Evolutionary conservation across 2,113 vertebrate genomes (phyloP).

Genomic region (Pampusana beccarii): DNA sequence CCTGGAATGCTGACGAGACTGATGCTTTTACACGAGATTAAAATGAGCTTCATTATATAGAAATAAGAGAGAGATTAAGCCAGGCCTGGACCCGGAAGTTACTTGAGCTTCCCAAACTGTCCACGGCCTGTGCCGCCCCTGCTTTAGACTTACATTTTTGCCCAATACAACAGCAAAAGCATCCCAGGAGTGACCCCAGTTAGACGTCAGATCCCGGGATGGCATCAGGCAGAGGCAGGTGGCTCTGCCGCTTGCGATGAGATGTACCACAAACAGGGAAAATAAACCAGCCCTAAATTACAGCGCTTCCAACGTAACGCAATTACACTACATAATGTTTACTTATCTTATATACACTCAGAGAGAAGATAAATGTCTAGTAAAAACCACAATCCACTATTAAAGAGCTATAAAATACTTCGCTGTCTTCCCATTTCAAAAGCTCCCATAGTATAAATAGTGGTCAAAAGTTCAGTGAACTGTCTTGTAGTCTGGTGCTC

Average conservation of each 20-base stretch:
- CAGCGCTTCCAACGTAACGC: constrained; percentile 34
- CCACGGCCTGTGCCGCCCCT: neutral
- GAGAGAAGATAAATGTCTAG: constrained; percentile 69
- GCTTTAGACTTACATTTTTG: neutral
- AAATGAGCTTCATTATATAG: neutral
- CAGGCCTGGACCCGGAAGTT: neutral
- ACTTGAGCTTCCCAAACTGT: neutral
- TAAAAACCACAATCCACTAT: constrained; percentile 73
- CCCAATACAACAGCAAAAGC: neutral
- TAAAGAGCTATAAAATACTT: constrained; percentile 78
- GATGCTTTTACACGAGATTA: neutral
- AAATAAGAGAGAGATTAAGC: neutral
- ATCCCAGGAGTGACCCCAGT: neutral
- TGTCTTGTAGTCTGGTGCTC: constrained; percentile 75
- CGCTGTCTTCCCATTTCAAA: constrained; percentile 71
- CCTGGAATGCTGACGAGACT: neutral
- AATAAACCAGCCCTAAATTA: constrained; percentile 52
- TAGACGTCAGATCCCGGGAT: neutral
- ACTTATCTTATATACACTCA: constrained; percentile 66
- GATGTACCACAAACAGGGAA: constrained; percentile 43
- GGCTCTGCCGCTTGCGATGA: neutral
- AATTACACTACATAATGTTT: constrained; percentile 65
- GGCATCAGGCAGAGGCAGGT: neutral
- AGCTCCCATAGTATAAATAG: constrained; percentile 73
- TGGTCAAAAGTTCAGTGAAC: constrained; percentile 86